These are phyloP conservation scores for Cassiopea andromeda DNA, from an alignment of 30 jellyfish, hydroid and myxozoan species.

Conservation along the genomic window DNA sequence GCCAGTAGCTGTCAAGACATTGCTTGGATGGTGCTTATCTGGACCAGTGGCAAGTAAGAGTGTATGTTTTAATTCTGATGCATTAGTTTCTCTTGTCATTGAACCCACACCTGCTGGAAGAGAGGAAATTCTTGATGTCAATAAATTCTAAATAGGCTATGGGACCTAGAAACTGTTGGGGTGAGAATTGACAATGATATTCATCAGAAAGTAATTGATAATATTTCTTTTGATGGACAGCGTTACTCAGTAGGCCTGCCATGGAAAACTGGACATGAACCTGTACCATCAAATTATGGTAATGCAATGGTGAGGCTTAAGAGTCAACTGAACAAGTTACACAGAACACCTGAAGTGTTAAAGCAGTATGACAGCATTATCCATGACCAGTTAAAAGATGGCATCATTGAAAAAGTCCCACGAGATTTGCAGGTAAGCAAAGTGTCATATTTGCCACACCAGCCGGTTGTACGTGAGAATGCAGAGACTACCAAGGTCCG, in stretches of 20 bases:
- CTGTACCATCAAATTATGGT: slow-evolving; percentile 3
- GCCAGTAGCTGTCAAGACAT: slow-evolving; percentile 55
- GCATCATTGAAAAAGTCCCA: not conserved
- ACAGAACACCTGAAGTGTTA: not conserved
- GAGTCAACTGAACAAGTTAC: not conserved
- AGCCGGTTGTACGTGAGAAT: slow-evolving; percentile 3
- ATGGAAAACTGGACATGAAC: slow-evolving; percentile 67
- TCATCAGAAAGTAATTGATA: slow-evolving; percentile 38
- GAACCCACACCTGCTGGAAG: slow-evolving; percentile 16
- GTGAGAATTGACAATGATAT: slow-evolving; percentile 40
- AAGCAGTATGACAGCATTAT: not conserved
- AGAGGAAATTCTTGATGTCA: slow-evolving; percentile 23
- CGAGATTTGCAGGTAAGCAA: not conserved
- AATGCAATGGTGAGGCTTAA: not conserved
- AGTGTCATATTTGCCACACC: not conserved
- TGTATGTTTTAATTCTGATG: not conserved
- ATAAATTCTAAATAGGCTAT: slow-evolving; percentile 14
- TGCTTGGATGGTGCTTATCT: slow-evolving; percentile 56
- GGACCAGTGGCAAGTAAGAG: slow-evolving; percentile 52
- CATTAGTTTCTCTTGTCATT: slow-evolving; percentile 27
- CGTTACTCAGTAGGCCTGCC: slow-evolving; percentile 64
- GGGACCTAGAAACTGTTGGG: slow-evolving; percentile 67
- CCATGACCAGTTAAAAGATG: not conserved
- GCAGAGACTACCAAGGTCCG: slow-evolving; percentile 1
- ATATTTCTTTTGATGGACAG: slow-evolving; percentile 34